Evolutionary conservation across 2,888 invertebrate species (phyloP).

Genomic region (Aleiodes leptofemur): DNA sequence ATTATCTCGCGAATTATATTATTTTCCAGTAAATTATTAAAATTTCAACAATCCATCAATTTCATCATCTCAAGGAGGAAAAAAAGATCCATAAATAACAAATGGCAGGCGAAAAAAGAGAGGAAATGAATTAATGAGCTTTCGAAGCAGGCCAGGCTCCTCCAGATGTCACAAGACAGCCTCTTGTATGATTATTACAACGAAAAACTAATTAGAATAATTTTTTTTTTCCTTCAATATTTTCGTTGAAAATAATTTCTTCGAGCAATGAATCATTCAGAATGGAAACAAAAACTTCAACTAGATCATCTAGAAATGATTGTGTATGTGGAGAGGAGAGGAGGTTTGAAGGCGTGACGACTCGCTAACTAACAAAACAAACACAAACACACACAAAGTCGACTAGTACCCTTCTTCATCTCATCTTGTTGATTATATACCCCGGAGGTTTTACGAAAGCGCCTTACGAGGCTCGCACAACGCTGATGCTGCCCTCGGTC

Average conservation of each 20-base stretch:
- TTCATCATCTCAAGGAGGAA: no score
- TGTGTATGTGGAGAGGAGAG: neutral
- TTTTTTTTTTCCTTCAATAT: neutral
- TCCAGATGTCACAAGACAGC: neutral
- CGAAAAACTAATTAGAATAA: neutral
- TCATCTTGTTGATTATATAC: conserved; percentile 72
- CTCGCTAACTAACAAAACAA: conserved; percentile 73
- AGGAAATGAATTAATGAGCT: conserved; percentile 17
- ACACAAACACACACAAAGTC: conserved; percentile 60
- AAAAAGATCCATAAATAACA: conserved; percentile 6
- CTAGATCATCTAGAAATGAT: conserved; percentile 4
- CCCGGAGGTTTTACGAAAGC: conserved; percentile 58
- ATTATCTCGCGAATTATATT: no score
- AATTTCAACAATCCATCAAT: no score
- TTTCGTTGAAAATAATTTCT: neutral
- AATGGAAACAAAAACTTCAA: conserved; percentile 7
- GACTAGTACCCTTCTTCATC: conserved; percentile 60
- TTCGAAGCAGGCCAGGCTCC: neutral
- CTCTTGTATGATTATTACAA: neutral
- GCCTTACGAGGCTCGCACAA: conserved; percentile 55
- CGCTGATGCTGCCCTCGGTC: conserved; percentile 39
- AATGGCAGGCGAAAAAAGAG: neutral
- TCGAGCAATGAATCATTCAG: neutral
- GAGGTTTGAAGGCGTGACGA: conserved; percentile 58
- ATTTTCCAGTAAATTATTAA: no score